These are phyloP conservation scores for Diplogasteroides magnus DNA, from an alignment of 1,140 invertebrate genomes.

Conservation along the genomic window DNA sequence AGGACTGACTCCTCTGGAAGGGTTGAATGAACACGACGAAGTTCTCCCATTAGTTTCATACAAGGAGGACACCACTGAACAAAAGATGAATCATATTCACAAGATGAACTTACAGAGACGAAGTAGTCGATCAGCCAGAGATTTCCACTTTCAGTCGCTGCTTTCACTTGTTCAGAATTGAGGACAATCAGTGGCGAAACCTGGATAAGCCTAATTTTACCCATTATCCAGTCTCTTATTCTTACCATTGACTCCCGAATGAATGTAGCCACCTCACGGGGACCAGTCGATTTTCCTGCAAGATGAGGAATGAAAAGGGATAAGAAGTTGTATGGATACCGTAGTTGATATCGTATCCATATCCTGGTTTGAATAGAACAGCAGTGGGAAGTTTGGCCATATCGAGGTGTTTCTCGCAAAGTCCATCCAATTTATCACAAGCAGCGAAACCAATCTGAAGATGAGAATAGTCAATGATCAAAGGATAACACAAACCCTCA, in stretches of 20 bases:
- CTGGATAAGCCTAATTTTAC: too few relatives aligned
- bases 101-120: slow-evolving; percentile 62
- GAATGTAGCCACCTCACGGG: slow-evolving; percentile 69
- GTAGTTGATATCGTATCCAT: slow-evolving; percentile 70
- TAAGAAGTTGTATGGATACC: too few relatives aligned
- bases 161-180: slow-evolving; percentile 61
- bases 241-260: slow-evolving; percentile 66
- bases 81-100: slow-evolving; percentile 9
- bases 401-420: slow-evolving; percentile 62
- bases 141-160: slow-evolving; percentile 56
- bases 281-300: slow-evolving; percentile 60
- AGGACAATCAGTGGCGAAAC: slow-evolving; percentile 65
- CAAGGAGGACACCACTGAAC: slow-evolving; percentile 73
- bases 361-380: slow-evolving; percentile 67
- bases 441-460: slow-evolving; percentile 57
- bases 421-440: slow-evolving; percentile 61
- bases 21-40: slow-evolving; percentile 60
- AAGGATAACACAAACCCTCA: too few relatives aligned
- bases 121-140: slow-evolving; percentile 75
- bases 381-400: slow-evolving; percentile 65
- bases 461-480: too few relatives aligned
- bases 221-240: too few relatives aligned
- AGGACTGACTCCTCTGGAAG: slow-evolving; percentile 49
- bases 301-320: slow-evolving; percentile 1
- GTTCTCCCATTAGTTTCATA: slow-evolving; percentile 68